These are phyloP conservation scores for Macrostomum lignano DNA, from an alignment of 1,140 invertebrate genomes.

Conservation along the genomic window DNA sequence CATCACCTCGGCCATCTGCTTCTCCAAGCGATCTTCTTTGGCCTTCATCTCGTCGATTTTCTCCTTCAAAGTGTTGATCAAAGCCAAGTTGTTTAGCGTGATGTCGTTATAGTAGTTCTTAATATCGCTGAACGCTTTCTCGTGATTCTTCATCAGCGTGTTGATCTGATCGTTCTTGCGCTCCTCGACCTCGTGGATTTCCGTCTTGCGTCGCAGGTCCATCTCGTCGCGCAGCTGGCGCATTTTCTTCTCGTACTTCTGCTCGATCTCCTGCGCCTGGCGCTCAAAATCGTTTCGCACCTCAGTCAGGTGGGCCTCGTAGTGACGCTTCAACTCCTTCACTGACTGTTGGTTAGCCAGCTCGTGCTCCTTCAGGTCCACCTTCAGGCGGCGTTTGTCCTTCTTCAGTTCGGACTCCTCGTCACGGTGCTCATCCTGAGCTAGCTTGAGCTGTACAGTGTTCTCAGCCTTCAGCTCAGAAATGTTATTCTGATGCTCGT, in stretches of 20 bases:
- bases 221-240: constrained; percentile 40
- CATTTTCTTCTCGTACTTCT: constrained; percentile 51
- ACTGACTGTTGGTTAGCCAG: constrained; percentile 37
- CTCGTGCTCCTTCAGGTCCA: constrained; percentile 35
- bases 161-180: constrained; percentile 59
- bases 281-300: constrained; percentile 41
- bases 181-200: constrained; percentile 52
- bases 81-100: constrained; percentile 53
- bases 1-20: constrained; percentile 35
- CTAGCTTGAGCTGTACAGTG: constrained; percentile 41
- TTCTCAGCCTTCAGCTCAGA: constrained; percentile 46
- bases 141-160: constrained; percentile 47
- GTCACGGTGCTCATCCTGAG: constrained; percentile 40
- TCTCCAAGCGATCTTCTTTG: constrained; percentile 44
- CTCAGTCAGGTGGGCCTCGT: constrained; percentile 19
- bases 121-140: constrained; percentile 51
- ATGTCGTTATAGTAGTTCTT: constrained; percentile 80
- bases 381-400: constrained; percentile 40
- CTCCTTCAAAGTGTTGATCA: constrained; percentile 39
- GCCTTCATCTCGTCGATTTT: constrained; percentile 35
- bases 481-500: constrained; percentile 55
- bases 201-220: constrained; percentile 37
- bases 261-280: constrained; percentile 44
- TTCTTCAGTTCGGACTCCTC: constrained; percentile 45
- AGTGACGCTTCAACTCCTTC: constrained; percentile 17